phyloP scores from a whole-genome alignment of 1,140 invertebrate genomes.

The Caenorhabditis inopinata region DNA sequence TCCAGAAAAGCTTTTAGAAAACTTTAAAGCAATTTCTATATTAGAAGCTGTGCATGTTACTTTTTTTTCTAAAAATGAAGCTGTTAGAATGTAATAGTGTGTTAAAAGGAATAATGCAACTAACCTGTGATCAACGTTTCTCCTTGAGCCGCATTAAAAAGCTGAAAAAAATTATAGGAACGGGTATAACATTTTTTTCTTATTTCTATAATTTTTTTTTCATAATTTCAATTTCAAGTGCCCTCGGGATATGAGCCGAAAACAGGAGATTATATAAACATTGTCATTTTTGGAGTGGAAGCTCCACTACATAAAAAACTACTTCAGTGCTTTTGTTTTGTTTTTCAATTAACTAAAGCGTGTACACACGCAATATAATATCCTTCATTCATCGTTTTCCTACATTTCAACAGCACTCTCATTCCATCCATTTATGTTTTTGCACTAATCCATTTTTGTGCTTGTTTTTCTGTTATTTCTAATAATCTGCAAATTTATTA shows the following conservation, averaged over 20 bases:
- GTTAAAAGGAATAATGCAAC: background rate
- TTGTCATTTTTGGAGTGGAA: too few species aligned
- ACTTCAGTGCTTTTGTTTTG: too few species aligned
- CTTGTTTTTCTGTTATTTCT: too few species aligned
- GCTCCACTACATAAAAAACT: too few species aligned
- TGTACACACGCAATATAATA: too few species aligned
- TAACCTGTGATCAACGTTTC: slow-evolving; percentile 5
- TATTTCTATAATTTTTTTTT: background rate
- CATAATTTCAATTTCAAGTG: background rate
- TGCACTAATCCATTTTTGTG: background rate
- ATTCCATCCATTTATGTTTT: background rate
- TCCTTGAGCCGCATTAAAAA: background rate
- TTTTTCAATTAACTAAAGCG: too few species aligned
- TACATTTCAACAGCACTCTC: too few species aligned
- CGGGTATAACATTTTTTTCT: background rate
- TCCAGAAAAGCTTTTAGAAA: slow-evolving; percentile 22
- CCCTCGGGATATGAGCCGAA: background rate
- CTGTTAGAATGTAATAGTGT: background rate
- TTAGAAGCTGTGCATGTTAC: slow-evolving; percentile 28
- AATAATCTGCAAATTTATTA: too few species aligned
- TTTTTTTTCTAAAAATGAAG: slow-evolving; percentile 10
- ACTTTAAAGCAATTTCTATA: slow-evolving; percentile 40
- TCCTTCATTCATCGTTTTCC: too few species aligned
- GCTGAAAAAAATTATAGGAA: too few species aligned
- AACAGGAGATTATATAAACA: too few species aligned